Conservation (phyloP, 2,113 vertebrate species). For the Silurus asotus region DNA sequence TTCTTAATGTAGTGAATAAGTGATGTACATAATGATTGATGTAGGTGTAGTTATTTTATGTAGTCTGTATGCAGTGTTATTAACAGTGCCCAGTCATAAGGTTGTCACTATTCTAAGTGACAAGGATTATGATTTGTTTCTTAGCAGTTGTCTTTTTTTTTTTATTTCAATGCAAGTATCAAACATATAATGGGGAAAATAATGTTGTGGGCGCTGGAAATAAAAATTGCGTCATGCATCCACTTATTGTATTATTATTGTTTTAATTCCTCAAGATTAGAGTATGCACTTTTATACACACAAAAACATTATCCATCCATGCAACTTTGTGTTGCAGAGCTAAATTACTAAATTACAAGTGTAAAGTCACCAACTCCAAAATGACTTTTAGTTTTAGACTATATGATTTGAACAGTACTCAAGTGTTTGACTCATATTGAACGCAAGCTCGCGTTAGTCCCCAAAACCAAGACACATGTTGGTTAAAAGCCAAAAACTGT, state of each 20-base stretch:
- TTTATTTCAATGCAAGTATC: background rate
- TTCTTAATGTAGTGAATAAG: background rate
- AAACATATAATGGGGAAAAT: background rate
- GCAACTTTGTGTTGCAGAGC: too few species aligned
- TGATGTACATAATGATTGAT: background rate
- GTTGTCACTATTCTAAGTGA: conserved; percentile 12
- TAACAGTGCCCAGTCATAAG: background rate
- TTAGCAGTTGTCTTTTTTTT: background rate
- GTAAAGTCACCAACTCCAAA: too few species aligned
- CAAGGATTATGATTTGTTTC: background rate
- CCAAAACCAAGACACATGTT: too few species aligned
- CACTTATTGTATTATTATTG: background rate
- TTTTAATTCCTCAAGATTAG: background rate
- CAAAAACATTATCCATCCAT: too few species aligned
- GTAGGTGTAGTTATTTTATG: background rate
- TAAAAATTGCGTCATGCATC: background rate
- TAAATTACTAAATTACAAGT: too few species aligned
- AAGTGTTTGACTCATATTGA: too few species aligned
- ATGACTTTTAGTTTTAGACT: too few species aligned
- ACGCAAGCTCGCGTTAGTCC: too few species aligned
- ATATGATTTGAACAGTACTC: too few species aligned
- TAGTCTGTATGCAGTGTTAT: background rate
- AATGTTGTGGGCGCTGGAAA: background rate
- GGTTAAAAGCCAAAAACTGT: too few species aligned
- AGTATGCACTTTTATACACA: background rate